Evolutionary conservation across 2,888 invertebrate genomes (phyloP).

Genomic region (Eustalomyia histrio): DNA sequence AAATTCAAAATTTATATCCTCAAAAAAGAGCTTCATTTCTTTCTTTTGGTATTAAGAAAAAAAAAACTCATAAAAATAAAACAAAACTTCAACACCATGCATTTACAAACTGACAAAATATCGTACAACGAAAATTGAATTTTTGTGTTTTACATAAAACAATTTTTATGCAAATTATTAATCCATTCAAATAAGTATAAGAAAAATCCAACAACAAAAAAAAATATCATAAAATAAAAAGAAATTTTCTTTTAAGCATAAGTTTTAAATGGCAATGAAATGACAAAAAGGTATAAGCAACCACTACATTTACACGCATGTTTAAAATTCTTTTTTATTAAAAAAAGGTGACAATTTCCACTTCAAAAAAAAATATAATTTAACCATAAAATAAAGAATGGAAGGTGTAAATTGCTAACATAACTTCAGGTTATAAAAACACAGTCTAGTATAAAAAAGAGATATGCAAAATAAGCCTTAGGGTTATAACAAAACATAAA

Average conservation of each 20-base stretch:
- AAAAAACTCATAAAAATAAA: not conserved
- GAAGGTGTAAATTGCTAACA: conserved; percentile 1
- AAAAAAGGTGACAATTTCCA: not conserved
- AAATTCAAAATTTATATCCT: not conserved
- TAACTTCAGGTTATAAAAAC: not conserved
- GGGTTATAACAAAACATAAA: not conserved
- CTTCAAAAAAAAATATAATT: not conserved
- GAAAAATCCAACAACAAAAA: not conserved
- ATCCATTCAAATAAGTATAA: not conserved
- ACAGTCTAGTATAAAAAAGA: not conserved
- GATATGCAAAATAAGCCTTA: not conserved
- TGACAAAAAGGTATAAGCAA: conserved; percentile 14
- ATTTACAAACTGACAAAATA: not conserved
- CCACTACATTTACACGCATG: conserved; percentile 40
- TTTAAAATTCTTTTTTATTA: conserved; percentile 13
- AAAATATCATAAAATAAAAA: not conserved
- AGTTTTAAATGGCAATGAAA: not conserved
- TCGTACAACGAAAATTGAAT: conserved; percentile 56
- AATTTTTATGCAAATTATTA: conserved; percentile 61
- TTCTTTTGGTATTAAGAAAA: not conserved
- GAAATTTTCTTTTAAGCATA: not conserved
- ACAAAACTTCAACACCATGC: not conserved
- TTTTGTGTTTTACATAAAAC: conserved; percentile 61
- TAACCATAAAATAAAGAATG: not conserved
- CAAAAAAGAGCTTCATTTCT: not conserved